Percentiles rank a stretch among this genome's conserved stretches.
These are phyloP conservation scores for Mallateleia sp. DNA, from an alignment of 2,888 invertebrate genomes.

Conservation along the genomic window DNA sequence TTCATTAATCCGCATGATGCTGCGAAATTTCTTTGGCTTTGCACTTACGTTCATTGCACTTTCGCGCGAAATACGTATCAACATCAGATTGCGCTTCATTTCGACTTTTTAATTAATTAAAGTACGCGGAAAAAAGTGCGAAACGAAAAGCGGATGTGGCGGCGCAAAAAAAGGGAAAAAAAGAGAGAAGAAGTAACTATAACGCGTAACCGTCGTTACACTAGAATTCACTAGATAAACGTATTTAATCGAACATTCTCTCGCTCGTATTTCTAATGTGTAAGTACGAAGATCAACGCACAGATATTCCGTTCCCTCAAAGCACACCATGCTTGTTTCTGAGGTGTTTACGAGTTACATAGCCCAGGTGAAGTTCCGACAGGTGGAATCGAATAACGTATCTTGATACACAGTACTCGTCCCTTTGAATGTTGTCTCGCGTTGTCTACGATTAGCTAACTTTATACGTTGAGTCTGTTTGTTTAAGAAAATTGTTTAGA, in stretches of 20 bases:
- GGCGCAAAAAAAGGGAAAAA: slow-evolving; percentile 26
- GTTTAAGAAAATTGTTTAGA: slow-evolving; percentile 67
- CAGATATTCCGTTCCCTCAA: slow-evolving; percentile 53
- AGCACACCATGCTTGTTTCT: slow-evolving; percentile 64
- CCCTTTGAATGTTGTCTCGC: slow-evolving; percentile 66
- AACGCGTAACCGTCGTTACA: slow-evolving; percentile 45
- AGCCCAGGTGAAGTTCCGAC: slow-evolving; percentile 76
- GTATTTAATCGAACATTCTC: slow-evolving; percentile 52
- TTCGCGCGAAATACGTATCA: slow-evolving; percentile 22
- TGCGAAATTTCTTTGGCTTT: slow-evolving; percentile 25
- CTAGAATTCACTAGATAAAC: slow-evolving; percentile 54
- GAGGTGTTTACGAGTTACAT: slow-evolving; percentile 76
- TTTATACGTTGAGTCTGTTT: slow-evolving; percentile 52
- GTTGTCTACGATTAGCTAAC: slow-evolving; percentile 70
- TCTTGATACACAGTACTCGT: slow-evolving; percentile 66
- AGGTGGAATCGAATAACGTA: slow-evolving; percentile 81
- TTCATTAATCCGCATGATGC: slow-evolving; percentile 58
- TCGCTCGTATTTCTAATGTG: slow-evolving; percentile 62
- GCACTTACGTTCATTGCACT: slow-evolving; percentile 23
- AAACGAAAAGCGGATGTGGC: slow-evolving; percentile 40
- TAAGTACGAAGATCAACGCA: slow-evolving; percentile 53
- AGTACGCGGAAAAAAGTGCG: slow-evolving; percentile 48
- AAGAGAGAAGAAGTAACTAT: slow-evolving; percentile 42
- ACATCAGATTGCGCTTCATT: slow-evolving; percentile 53
- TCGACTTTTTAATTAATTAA: slow-evolving; percentile 65